Conservation (phyloP, 1,140 invertebrate species). For the Heliconius congener region DNA sequence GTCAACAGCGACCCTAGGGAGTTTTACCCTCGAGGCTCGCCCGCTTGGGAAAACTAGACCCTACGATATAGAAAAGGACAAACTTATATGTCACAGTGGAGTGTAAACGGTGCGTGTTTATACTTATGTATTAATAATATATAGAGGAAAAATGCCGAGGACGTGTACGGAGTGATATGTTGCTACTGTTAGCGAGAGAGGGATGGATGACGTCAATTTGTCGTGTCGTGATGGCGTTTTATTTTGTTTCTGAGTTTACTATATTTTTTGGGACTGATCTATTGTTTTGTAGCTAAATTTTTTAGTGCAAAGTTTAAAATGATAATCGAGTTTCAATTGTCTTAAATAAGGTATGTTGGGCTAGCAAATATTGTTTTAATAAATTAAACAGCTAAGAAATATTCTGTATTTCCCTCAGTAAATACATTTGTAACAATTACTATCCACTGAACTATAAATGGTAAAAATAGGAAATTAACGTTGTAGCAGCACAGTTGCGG, state of each 20-base stretch:
- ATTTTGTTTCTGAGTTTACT: slow-evolving; percentile 74
- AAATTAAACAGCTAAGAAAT: no score
- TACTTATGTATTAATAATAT: slow-evolving; percentile 81
- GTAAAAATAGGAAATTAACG: no score
- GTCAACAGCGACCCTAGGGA: slow-evolving; percentile 80
- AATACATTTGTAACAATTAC: no score
- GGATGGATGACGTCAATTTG: slow-evolving; percentile 81
- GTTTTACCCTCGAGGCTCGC: slow-evolving; percentile 77
- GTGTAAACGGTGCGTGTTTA: slow-evolving; percentile 62
- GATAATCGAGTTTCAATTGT: no score
- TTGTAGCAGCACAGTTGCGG: no score
- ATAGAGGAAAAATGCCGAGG: slow-evolving; percentile 80
- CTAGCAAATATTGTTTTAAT: no score
- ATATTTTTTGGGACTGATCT: slow-evolving; percentile 52
- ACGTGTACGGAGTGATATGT: slow-evolving; percentile 78
- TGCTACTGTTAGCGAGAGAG: slow-evolving; percentile 77
- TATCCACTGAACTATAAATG: no score
- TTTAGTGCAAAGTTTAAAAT: background rate
- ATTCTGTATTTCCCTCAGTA: no score
- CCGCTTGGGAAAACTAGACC: slow-evolving; percentile 81
- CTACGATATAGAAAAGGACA: slow-evolving; percentile 80
- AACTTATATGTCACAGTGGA: slow-evolving; percentile 48
- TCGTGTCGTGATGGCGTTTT: slow-evolving; percentile 80
- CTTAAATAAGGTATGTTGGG: no score
- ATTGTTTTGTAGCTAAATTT: slow-evolving; percentile 18